Percentiles rank a stretch among this genome's conserved stretches.
Evolutionary conservation across 2,113 vertebrate species (phyloP).

Genomic region (Dasyprocta punctata): DNA sequence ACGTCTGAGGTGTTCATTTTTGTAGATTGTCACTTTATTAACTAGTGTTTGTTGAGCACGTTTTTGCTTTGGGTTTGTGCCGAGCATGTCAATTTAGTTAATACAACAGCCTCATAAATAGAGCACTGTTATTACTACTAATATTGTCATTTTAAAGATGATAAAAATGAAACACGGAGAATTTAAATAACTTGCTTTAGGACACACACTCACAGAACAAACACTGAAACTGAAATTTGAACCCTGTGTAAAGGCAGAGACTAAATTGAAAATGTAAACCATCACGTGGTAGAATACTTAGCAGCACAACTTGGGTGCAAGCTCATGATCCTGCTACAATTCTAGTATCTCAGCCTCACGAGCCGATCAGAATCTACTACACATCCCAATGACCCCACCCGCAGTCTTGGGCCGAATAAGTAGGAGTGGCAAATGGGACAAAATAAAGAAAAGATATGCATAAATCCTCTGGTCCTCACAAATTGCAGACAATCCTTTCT

Average conservation of each 20-base stretch:
- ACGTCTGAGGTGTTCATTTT: not conserved
- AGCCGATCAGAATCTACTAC: not conserved
- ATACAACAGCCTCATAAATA: not conserved
- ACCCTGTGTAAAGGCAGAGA: not conserved
- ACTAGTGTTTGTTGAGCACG: not conserved
- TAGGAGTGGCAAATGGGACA: no score
- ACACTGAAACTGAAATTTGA: not conserved
- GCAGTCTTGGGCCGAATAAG: not conserved
- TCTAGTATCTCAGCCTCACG: not conserved
- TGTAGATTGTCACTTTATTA: not conserved
- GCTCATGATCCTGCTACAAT: not conserved
- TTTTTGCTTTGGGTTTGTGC: not conserved
- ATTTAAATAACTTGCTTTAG: not conserved
- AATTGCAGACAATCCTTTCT: not conserved
- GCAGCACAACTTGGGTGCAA: not conserved
- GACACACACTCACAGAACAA: not conserved
- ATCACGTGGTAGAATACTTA: not conserved
- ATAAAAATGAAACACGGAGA: not conserved
- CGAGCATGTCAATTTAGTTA: not conserved
- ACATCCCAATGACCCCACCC: no score
- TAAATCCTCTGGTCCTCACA: not conserved
- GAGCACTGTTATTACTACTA: not conserved
- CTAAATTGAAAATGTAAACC: not conserved
- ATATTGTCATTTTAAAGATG: not conserved
- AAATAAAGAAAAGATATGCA: not conserved